Evolutionary conservation across 2,888 invertebrate genomes (phyloP).

Genomic region (Megastigmus dorsalis): DNA sequence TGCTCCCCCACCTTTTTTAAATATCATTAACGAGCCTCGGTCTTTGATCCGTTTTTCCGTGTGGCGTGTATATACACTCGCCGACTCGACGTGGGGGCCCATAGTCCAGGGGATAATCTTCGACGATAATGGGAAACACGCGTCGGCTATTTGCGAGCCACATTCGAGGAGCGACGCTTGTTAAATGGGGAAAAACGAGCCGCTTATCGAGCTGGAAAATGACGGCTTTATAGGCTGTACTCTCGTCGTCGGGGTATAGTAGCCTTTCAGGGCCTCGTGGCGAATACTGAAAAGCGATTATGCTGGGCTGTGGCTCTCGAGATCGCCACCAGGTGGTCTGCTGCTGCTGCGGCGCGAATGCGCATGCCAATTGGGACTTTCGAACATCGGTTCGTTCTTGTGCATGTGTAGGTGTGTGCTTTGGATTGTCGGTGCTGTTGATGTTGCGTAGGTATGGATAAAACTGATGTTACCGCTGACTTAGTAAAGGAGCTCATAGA

Average conservation of each 20-base stretch:
- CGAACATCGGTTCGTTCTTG: too few relatives aligned
- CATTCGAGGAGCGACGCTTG: too few relatives aligned
- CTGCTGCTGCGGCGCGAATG: neutral
- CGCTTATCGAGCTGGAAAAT: conserved; percentile 16
- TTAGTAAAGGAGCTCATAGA: too few relatives aligned
- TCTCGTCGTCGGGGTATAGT: neutral
- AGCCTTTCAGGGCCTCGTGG: too few relatives aligned
- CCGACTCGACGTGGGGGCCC: neutral
- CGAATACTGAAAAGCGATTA: conserved; percentile 43
- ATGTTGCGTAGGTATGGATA: too few relatives aligned
- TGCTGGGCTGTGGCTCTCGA: neutral
- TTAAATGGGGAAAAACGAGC: neutral
- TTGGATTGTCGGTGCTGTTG: too few relatives aligned
- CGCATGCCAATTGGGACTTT: too few relatives aligned
- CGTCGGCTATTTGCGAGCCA: conserved; percentile 18
- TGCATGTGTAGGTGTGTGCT: too few relatives aligned
- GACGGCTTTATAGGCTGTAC: conserved; percentile 7
- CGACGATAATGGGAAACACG: conserved; percentile 43
- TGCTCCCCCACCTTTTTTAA: conserved; percentile 18
- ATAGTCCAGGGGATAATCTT: conserved; percentile 34
- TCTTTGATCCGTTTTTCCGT: conserved; percentile 38
- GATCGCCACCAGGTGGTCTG: conserved; percentile 32
- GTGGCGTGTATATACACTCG: too few relatives aligned
- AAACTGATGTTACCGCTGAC: too few relatives aligned
- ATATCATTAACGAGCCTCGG: conserved; percentile 26